phyloP scores from a whole-genome alignment of 1,140 invertebrate genomes.

The Drosophila neocordata region DNA sequence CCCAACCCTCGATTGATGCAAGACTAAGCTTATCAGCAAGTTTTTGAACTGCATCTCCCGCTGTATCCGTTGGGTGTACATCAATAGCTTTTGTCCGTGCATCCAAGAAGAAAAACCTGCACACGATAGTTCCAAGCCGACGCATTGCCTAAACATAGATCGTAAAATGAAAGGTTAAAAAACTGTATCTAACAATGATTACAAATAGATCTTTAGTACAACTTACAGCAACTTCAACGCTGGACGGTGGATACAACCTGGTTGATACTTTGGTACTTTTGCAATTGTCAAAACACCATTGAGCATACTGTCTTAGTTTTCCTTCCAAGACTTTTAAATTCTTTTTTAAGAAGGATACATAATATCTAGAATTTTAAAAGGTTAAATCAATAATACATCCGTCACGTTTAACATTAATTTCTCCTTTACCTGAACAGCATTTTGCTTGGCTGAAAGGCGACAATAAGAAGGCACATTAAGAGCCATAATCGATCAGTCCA shows the following conservation, averaged over 20 bases:
- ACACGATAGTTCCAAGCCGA: slow-evolving; percentile 95
- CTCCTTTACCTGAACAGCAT: slow-evolving; percentile 86
- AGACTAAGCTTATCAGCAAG: slow-evolving; percentile 95
- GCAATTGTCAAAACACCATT: slow-evolving; percentile 97
- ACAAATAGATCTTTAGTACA: background rate
- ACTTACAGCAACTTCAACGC: slow-evolving; percentile 95
- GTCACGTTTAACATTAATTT: background rate
- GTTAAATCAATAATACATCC: background rate
- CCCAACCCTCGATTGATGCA: slow-evolving; percentile 93
- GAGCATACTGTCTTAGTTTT: slow-evolving; percentile 92
- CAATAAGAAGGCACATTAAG: slow-evolving; percentile 93
- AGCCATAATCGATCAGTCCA: slow-evolving; percentile 94
- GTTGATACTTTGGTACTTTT: slow-evolving; percentile 92
- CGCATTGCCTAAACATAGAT: slow-evolving; percentile 88
- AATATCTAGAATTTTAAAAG: slow-evolving; percentile 84
- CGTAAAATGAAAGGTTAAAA: background rate
- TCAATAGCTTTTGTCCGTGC: slow-evolving; percentile 97
- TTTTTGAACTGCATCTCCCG: slow-evolving; percentile 93
- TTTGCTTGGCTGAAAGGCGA: slow-evolving; percentile 96
- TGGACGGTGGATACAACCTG: slow-evolving; percentile 93
- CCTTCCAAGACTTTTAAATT: slow-evolving; percentile 87
- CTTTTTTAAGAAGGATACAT: slow-evolving; percentile 90
- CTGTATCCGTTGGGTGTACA: slow-evolving; percentile 96
- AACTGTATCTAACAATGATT: background rate
- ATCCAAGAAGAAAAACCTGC: slow-evolving; percentile 97